Conservation (phyloP, 2,113 vertebrate genomes). For the Cyphomyrus plagiostoma region DNA sequence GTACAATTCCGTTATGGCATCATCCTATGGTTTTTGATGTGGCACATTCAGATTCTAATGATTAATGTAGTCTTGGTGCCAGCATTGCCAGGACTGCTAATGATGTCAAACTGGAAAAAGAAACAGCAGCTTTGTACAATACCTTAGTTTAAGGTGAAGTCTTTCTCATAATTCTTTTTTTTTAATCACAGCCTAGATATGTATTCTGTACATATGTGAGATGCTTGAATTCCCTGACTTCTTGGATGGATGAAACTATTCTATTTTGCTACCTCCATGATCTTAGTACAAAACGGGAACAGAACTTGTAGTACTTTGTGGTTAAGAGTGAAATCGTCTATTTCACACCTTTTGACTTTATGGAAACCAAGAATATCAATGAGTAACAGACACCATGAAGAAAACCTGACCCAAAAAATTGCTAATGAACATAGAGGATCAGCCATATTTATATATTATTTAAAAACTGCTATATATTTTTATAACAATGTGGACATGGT, state of each 20-base stretch:
- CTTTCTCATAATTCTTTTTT: not conserved
- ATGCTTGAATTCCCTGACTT: not conserved
- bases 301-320: not conserved
- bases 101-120: not conserved
- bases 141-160: not conserved
- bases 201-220: not conserved
- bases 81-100: not conserved
- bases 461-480: not conserved
- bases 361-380: not conserved
- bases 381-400: not conserved
- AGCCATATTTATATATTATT: not conserved
- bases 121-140: not conserved
- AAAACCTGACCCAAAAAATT: not conserved
- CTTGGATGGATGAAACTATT: not conserved
- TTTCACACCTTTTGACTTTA: not conserved
- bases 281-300: not conserved
- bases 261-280: conserved; percentile 3
- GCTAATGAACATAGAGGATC: not conserved
- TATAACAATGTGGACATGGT: not conserved
- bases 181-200: not conserved
- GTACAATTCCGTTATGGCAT: not conserved
- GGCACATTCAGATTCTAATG: not conserved
- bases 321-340: not conserved
- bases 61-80: not conserved
- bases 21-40: not conserved